Percentiles rank a stretch among this genome's conserved stretches.
Conservation (phyloP, 2,113 vertebrate genomes). For the Collichthys lucidus region DNA sequence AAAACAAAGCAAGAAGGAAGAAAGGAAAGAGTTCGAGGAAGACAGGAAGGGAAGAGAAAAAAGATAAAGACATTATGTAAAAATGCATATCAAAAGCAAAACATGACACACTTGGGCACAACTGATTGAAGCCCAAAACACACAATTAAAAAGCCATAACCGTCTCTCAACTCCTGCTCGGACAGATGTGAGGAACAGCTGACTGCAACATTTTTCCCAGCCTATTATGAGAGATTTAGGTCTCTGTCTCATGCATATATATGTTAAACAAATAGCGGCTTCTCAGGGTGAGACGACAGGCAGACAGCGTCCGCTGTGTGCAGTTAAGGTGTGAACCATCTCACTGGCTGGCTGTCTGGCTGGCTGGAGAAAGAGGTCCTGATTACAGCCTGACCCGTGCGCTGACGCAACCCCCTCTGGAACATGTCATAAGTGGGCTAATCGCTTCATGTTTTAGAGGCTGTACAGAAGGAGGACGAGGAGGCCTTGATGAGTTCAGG, state of each 20-base stretch:
- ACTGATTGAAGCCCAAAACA: slow-evolving; percentile 30
- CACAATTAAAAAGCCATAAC: slow-evolving; percentile 34
- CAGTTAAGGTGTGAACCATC: slow-evolving; percentile 14
- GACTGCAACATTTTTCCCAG: slow-evolving; percentile 40
- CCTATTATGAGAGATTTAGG: slow-evolving; percentile 37
- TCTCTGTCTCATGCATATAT: slow-evolving; percentile 25
- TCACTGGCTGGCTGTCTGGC: slow-evolving; percentile 6
- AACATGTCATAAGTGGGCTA: slow-evolving; percentile 63
- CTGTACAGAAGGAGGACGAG: slow-evolving; percentile 50
- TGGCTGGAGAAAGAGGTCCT: slow-evolving; percentile 13
- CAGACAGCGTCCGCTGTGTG: slow-evolving; percentile 38
- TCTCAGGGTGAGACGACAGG: slow-evolving; percentile 10
- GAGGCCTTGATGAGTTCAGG: slow-evolving; percentile 69
- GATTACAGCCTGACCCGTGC: slow-evolving; percentile 44
- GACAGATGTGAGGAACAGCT: slow-evolving; percentile 65
- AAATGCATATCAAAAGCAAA: slow-evolving; percentile 44
- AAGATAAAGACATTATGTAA: slow-evolving; percentile 40
- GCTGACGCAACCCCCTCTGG: slow-evolving; percentile 52
- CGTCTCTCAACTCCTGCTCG: slow-evolving; percentile 17
- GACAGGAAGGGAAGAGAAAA: slow-evolving; percentile 14
- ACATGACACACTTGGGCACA: slow-evolving; percentile 11
- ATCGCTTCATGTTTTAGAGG: slow-evolving; percentile 59
- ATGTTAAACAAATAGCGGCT: slow-evolving; percentile 45
- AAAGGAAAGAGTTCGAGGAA: slow-evolving; percentile 8
- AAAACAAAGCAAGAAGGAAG: slow-evolving; percentile 7